Base-by-base conservation (phyloP, 2,113 vertebrate genomes). In the Myiagra hebetior region DNA sequence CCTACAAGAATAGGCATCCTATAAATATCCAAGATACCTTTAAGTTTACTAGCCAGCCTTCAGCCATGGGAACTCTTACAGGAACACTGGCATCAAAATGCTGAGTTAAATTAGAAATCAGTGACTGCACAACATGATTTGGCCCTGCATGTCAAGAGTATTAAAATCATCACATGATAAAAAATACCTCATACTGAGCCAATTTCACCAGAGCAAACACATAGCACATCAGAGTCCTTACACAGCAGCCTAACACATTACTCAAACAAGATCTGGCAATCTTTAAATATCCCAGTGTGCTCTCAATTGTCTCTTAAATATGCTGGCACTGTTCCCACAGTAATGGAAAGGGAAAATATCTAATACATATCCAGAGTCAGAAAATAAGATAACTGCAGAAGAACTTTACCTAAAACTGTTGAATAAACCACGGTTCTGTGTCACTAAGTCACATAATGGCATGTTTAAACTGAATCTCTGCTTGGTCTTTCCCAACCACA, bases 21-120 rank as follows among this genome's bases (percentile, higher is more conserved):
- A 94, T 93, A 95, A 96, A 96, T 97, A 94, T 55, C 72, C 60
- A 53, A 70, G 75, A 88, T 74, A 96, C 93, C n/a, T 89, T 65
- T 14, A 73, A 52, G 72, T 67, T 88, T 76, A 46, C 52, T 39
- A 49, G 60, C 53, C 70, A 90, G 75, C 28, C 70, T 74, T 77
- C 30, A 91, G 72, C 72, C 30, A 7, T 94, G 90, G 79, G 90
- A 96, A 94, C 75, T 70, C 47, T 21, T 67, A 68, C 23, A 86
- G 55, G 31, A 90, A 65, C 53, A 42, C 46, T 77, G 59, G 75
- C 60, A 93, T 53, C 47, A 86, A 93, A 91, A 84, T 23, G 3
- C 24, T 42, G 68, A 86, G 52, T 87, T 92, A 90, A 84, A 94
- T 67, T 74, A 89, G 64, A 92, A 97, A 94, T 91, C 92, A 78